A percentile compares a stretch with the other conserved stretches of the same genome.
phyloP scores from a whole-genome alignment of 2,113 vertebrate genomes.

The Heterotis niloticus region DNA sequence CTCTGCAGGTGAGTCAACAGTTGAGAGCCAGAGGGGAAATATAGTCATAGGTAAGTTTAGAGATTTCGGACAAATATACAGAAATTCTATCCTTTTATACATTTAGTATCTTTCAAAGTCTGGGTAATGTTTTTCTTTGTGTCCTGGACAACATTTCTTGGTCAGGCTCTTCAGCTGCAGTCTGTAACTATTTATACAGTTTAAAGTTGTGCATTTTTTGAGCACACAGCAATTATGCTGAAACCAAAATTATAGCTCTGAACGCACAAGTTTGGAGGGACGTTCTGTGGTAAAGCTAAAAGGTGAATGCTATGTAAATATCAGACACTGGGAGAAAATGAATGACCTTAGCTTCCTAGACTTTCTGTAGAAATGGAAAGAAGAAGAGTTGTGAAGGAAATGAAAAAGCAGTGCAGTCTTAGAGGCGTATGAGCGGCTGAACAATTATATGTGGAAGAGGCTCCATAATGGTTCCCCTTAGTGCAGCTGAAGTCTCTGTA shows the following conservation, averaged over 20 bases:
- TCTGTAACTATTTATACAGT: constrained; percentile 28
- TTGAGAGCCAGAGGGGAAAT: constrained; percentile 11
- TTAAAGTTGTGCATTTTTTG: constrained; percentile 23
- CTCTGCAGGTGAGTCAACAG: constrained; percentile 21
- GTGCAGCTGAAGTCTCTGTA: background rate
- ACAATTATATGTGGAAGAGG: background rate
- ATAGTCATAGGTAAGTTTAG: constrained; percentile 23
- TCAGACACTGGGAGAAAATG: constrained; percentile 11
- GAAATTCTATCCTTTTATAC: too few species aligned
- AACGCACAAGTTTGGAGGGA: constrained; percentile 24
- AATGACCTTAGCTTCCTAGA: background rate
- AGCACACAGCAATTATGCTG: constrained; percentile 32
- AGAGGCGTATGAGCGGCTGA: too few species aligned
- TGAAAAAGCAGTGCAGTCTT: background rate
- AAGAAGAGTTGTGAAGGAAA: background rate
- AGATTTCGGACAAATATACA: background rate
- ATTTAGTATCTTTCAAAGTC: background rate
- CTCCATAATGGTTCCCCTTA: background rate
- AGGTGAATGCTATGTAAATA: constrained; percentile 21
- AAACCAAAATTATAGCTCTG: constrained; percentile 41
- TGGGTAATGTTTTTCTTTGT: constrained; percentile 11
- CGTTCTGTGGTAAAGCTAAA: constrained; percentile 20
- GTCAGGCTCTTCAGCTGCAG: constrained; percentile 1
- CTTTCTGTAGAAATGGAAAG: background rate
- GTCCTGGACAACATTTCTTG: background rate